Conservation (phyloP, 2,888 invertebrate species). For the Cynaeus angustus region DNA sequence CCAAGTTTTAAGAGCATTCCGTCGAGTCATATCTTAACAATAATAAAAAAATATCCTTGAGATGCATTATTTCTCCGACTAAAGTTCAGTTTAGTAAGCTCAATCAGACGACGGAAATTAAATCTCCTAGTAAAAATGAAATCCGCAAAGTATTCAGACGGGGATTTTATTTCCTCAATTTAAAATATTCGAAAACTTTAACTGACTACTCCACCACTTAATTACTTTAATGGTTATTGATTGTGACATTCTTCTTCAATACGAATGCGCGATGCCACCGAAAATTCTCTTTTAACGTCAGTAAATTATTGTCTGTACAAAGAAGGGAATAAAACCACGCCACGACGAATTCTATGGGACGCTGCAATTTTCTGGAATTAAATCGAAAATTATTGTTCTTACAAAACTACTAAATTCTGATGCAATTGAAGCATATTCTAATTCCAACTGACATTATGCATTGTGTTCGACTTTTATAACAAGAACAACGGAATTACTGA, state of each 20-base stretch:
- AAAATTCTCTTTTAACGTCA: conserved; percentile 10
- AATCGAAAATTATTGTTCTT: not conserved
- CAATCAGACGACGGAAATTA: conserved; percentile 59
- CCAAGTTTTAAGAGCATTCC: conserved; percentile 42
- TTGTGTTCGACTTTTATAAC: no score
- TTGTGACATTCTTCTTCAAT: conserved; percentile 41
- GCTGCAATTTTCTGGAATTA: conserved; percentile 4
- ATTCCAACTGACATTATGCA: no score
- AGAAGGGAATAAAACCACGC: conserved; percentile 2
- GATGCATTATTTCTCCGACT: conserved; percentile 39
- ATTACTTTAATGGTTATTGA: conserved; percentile 61
- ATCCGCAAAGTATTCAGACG: conserved; percentile 50
- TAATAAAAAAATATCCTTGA: conserved; percentile 21
- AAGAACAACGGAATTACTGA: no score
- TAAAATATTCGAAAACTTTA: conserved; percentile 58
- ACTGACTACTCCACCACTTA: conserved; percentile 59
- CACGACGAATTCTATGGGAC: not conserved
- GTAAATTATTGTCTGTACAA: conserved; percentile 11
- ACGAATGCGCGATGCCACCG: conserved; percentile 25
- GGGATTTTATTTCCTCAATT: conserved; percentile 59
- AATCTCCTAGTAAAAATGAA: conserved; percentile 58
- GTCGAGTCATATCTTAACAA: conserved; percentile 16
- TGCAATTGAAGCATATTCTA: no score
- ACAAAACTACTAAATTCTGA: no score
- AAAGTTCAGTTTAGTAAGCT: conserved; percentile 44